phyloP scores from a whole-genome alignment of 2,113 vertebrate species.

The Halcyon malimbica region DNA sequence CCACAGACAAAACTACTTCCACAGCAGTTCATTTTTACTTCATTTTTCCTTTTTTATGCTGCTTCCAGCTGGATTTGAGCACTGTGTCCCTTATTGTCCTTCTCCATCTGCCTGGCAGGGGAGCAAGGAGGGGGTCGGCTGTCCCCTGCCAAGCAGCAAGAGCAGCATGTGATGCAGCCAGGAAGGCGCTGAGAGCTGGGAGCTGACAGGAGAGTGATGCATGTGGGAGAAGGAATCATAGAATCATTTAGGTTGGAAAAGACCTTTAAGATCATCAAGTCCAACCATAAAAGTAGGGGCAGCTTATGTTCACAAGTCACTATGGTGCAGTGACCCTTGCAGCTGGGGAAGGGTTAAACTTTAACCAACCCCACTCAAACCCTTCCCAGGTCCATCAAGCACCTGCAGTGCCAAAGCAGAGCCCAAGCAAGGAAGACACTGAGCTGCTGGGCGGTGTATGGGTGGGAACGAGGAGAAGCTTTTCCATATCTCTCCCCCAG shows the following conservation, averaged over 20 bases:
- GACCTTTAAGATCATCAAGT: neutral
- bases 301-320: slow-evolving; percentile 21
- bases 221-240: neutral
- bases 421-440: neutral
- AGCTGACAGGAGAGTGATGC: slow-evolving; percentile 16
- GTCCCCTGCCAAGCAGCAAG: neutral
- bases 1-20: neutral
- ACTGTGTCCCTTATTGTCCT: neutral
- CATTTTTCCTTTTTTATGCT: neutral
- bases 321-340: slow-evolving; percentile 1
- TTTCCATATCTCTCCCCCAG: neutral
- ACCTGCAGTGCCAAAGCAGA: neutral
- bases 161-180: fast-evolving
- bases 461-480: slow-evolving; percentile 7
- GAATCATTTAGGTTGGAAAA: neutral
- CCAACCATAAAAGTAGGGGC: neutral
- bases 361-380: slow-evolving; percentile 62
- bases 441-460: neutral
- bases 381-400: neutral
- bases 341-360: slow-evolving; percentile 67
- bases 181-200: neutral
- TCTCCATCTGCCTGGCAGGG: neutral
- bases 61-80: neutral
- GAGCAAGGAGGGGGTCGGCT: neutral
- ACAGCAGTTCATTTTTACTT: neutral